Conservation (phyloP, 2,797 vertebrate species). For the Phoxinus dragarum region DNA sequence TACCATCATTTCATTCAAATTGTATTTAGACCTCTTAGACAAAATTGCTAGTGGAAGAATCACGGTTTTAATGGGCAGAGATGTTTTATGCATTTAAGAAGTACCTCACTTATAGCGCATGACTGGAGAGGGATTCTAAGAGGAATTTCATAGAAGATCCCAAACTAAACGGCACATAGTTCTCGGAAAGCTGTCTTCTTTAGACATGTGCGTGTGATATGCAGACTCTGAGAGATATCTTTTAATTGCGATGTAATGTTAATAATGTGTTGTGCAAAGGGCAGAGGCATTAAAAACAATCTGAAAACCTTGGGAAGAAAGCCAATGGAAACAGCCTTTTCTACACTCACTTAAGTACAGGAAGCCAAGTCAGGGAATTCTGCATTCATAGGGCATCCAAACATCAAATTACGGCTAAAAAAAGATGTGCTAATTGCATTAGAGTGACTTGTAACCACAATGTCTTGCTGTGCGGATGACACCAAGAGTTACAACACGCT, state of each 20-base stretch:
- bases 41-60: slow-evolving; percentile 18
- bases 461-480: not conserved
- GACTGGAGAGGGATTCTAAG: not conserved
- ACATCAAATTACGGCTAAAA: slow-evolving; percentile 12
- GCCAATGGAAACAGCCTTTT: slow-evolving; percentile 12
- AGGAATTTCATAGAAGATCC: not conserved
- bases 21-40: slow-evolving; percentile 25
- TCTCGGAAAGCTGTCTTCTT: not conserved
- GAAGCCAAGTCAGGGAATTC: not conserved
- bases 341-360: not conserved
- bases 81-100: slow-evolving; percentile 35
- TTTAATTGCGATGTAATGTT: not conserved
- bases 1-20: slow-evolving; percentile 36
- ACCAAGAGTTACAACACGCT: not conserved
- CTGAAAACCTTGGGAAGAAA: slow-evolving; percentile 12
- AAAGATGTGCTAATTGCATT: slow-evolving; percentile 32
- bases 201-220: slow-evolving; percentile 4
- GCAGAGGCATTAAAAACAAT: not conserved
- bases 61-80: slow-evolving; percentile 18
- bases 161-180: not conserved
- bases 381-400: not conserved
- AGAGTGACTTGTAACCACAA: not conserved
- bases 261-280: not conserved
- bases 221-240: not conserved
- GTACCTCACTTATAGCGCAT: not conserved